Conservation (phyloP, 2,888 invertebrate genomes). For the Synanthedon myopaeformis region DNA sequence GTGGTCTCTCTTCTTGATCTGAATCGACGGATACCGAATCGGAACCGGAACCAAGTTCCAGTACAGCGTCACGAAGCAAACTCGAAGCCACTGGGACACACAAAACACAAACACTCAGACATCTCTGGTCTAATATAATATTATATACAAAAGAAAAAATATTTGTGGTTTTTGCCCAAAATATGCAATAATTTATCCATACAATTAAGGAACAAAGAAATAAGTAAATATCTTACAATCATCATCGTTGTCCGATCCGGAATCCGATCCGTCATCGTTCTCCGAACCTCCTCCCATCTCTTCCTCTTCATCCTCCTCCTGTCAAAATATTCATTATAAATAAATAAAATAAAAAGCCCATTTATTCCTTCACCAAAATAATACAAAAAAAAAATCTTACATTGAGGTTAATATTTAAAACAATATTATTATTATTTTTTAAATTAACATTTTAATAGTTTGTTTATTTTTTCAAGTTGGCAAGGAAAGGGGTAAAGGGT, state of each 20-base stretch:
- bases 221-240: too few relatives aligned
- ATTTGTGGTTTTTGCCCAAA: background rate
- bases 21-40: slow-evolving; percentile 30
- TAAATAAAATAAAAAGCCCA: background rate
- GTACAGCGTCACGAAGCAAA: slow-evolving; percentile 51
- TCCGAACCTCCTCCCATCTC: slow-evolving; percentile 57
- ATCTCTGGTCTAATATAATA: background rate
- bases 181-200: background rate
- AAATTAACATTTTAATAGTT: too few relatives aligned
- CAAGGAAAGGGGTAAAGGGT: too few relatives aligned
- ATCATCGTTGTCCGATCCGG: slow-evolving; percentile 61
- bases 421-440: too few relatives aligned
- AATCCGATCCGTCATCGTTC: slow-evolving; percentile 56
- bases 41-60: slow-evolving; percentile 39
- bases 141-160: background rate
- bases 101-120: background rate
- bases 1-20: slow-evolving; percentile 12
- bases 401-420: background rate
- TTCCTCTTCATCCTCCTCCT: slow-evolving; percentile 66
- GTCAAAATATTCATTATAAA: slow-evolving; percentile 3
- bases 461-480: too few relatives aligned
- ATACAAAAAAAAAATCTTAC: background rate
- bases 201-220: too few relatives aligned
- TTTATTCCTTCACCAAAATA: too few relatives aligned
- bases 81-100: slow-evolving; percentile 28